phyloP scores from a whole-genome alignment of 2,888 invertebrate genomes.

The Caenorhabditis virilis region DNA sequence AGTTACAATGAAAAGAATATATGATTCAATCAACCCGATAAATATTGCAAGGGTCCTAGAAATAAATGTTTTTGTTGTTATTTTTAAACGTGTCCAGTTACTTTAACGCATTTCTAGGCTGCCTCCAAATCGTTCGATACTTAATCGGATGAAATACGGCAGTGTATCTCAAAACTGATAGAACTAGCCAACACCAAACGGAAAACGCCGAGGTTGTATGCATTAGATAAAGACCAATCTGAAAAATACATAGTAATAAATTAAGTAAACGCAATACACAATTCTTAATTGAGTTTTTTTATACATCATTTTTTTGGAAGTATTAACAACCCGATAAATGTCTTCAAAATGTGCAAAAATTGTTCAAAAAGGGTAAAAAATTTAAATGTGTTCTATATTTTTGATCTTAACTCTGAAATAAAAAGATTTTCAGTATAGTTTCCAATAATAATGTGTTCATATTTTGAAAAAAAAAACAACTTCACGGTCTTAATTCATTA shows the following conservation, averaged over 20 bases:
- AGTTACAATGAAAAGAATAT: conserved; percentile 56
- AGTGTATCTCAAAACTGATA: conserved; percentile 60
- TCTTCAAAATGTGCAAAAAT: neutral
- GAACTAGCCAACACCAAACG: conserved; percentile 65
- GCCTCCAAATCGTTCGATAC: conserved; percentile 64
- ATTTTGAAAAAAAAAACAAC: too few relatives aligned
- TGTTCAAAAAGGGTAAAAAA: neutral
- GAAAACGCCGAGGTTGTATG: conserved; percentile 66
- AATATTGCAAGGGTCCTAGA: conserved; percentile 44
- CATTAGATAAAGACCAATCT: conserved; percentile 62
- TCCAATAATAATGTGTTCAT: too few relatives aligned
- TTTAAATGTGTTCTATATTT: too few relatives aligned
- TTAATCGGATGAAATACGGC: conserved; percentile 66
- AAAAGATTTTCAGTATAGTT: too few relatives aligned
- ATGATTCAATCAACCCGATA: conserved; percentile 50
- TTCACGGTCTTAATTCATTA: neutral
- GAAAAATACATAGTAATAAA: conserved; percentile 21
- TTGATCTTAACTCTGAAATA: too few relatives aligned
- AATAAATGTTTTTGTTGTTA: neutral
- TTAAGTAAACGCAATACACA: neutral
- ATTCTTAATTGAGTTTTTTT: neutral
- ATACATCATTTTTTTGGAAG: neutral
- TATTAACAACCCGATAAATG: neutral
- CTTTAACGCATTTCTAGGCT: conserved; percentile 62
- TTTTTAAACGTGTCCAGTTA: conserved; percentile 1